These are phyloP conservation scores for Sitobion miscanthi DNA, from an alignment of 1,140 invertebrate species.

Conservation along the genomic window DNA sequence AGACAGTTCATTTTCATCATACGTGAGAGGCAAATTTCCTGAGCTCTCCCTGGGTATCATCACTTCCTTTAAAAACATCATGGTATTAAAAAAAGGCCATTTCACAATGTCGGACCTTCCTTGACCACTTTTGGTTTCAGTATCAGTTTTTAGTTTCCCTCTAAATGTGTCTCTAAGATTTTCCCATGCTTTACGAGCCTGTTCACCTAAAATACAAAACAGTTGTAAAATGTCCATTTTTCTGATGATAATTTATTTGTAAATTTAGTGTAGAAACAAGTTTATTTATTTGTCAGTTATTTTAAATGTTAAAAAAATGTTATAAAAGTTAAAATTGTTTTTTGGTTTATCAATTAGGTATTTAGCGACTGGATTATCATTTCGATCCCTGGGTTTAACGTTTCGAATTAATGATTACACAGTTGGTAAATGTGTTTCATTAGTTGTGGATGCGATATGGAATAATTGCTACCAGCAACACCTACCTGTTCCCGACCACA, in stretches of 20 bases:
- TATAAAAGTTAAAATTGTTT: too few relatives aligned
- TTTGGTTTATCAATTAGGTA: too few relatives aligned
- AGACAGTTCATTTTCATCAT: neutral
- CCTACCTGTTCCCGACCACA: neutral
- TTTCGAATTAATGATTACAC: too few relatives aligned
- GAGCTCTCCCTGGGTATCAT: conserved; percentile 26
- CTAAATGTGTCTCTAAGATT: too few relatives aligned
- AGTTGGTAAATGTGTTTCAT: too few relatives aligned
- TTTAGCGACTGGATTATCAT: too few relatives aligned
- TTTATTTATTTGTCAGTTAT: conserved; percentile 22
- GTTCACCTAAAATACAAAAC: neutral
- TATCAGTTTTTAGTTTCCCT: neutral
- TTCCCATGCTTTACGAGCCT: too few relatives aligned
- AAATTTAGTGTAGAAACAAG: conserved; percentile 5
- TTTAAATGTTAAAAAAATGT: neutral
- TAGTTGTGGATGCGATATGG: too few relatives aligned
- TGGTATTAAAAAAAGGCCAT: conserved; percentile 29
- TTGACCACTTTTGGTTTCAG: conserved; percentile 37
- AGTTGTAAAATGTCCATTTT: neutral
- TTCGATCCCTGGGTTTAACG: too few relatives aligned
- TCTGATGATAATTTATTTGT: neutral
- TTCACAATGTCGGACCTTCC: conserved; percentile 13
- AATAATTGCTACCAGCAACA: too few relatives aligned
- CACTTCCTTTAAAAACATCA: conserved; percentile 7
- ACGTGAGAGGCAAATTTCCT: conserved; percentile 21